Conservation (phyloP, 2,888 invertebrate species). For the Biston betularia region DNA sequence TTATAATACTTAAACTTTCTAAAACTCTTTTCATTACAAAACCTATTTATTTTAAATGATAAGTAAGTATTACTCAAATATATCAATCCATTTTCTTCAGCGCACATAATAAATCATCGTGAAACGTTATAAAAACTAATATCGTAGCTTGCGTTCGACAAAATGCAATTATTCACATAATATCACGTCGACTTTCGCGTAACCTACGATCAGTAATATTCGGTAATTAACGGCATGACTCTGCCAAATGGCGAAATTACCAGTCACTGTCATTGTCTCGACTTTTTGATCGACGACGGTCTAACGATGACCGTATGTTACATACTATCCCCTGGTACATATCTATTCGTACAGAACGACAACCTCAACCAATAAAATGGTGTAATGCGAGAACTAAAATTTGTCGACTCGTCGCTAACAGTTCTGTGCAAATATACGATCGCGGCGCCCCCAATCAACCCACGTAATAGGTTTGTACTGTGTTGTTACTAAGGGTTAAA, state of each 20-base stretch:
- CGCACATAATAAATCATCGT: constrained; percentile 37
- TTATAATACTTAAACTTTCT: too few species aligned
- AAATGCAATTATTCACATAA: constrained; percentile 45
- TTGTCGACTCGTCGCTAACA: not conserved
- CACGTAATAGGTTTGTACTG: too few species aligned
- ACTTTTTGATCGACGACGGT: constrained; percentile 46
- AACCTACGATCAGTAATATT: constrained; percentile 55
- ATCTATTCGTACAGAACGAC: not conserved
- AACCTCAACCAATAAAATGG: not conserved
- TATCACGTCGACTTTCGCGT: constrained; percentile 36
- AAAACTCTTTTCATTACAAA: too few species aligned
- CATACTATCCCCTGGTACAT: constrained; percentile 26
- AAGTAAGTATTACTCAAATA: not conserved
- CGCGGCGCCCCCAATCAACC: too few species aligned
- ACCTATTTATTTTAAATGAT: not conserved
- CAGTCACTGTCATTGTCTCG: constrained; percentile 66
- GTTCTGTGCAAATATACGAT: too few species aligned
- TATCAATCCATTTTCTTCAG: constrained; percentile 27
- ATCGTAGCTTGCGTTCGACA: constrained; percentile 37
- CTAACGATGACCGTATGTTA: constrained; percentile 51
- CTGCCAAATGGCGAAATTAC: constrained; percentile 55
- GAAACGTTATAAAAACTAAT: constrained; percentile 43
- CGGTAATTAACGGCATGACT: constrained; percentile 68
- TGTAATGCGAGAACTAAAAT: not conserved
- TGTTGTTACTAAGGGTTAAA: too few species aligned